phyloP scores from a whole-genome alignment of 2,113 vertebrate species.

The Suricata suricatta region DNA sequence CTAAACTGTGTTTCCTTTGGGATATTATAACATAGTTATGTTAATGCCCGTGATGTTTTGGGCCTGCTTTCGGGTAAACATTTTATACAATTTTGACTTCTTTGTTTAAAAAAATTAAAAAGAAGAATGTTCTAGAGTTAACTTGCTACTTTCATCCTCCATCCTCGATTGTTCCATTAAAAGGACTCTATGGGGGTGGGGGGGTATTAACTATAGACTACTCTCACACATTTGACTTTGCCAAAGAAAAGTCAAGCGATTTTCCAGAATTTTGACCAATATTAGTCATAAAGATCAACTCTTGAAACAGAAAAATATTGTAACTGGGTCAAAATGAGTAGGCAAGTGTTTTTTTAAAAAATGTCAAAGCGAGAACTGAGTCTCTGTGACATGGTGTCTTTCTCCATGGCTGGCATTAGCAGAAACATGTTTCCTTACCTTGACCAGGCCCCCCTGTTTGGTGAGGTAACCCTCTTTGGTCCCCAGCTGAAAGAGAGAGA shows the following conservation, averaged over 20 bases:
- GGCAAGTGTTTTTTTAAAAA: not conserved
- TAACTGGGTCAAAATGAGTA: not conserved
- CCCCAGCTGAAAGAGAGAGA: conserved; percentile 89
- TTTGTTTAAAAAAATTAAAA: not conserved
- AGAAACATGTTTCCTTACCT: conserved; percentile 82
- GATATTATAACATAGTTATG: not conserved
- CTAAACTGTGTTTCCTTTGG: not conserved
- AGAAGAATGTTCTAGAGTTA: not conserved
- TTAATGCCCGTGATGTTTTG: not conserved
- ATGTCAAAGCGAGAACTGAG: not conserved
- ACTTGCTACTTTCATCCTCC: not conserved
- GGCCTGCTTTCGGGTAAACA: not conserved
- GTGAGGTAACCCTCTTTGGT: conserved; percentile 97
- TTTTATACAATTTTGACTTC: not conserved
- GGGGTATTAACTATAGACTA: not conserved
- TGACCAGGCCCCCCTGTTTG: conserved; percentile 94
- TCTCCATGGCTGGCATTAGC: not conserved
- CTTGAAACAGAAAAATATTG: not conserved
- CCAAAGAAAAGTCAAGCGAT: not conserved
- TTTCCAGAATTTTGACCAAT: not conserved
- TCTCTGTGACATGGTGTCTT: rapidly evolving
- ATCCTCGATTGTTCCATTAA: not conserved
- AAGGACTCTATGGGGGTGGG: not conserved
- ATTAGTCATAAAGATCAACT: not conserved
- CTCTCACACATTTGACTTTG: not conserved